These are phyloP conservation scores for Dolichopus griseipennis DNA, from an alignment of 2,888 invertebrate species.

Conservation along the genomic window DNA sequence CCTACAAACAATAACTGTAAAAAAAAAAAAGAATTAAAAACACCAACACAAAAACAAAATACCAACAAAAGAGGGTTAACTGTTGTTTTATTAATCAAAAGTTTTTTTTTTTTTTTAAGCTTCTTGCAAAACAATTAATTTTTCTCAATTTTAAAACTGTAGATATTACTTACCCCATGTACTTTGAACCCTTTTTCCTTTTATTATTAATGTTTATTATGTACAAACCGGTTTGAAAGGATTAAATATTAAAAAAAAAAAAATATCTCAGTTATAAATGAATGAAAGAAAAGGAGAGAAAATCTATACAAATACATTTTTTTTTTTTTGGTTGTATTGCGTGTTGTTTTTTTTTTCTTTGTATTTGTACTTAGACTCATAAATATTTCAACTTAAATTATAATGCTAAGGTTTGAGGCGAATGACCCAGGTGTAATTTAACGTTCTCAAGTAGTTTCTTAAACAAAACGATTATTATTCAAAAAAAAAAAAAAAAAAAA, in stretches of 20 bases:
- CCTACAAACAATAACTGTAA: no score
- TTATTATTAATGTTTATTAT: background rate
- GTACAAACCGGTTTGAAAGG: background rate
- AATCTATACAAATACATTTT: no score
- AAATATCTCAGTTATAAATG: background rate
- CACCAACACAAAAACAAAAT: no score
- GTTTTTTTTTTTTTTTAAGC: background rate
- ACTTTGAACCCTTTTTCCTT: background rate
- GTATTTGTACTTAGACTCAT: background rate
- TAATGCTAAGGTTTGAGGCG: background rate
- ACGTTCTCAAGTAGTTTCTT: conserved; percentile 7
- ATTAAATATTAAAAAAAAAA: background rate
- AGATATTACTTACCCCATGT: background rate
- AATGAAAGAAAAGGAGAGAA: background rate
- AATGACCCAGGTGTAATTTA: conserved; percentile 11
- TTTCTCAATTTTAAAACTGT: background rate
- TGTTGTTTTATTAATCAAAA: background rate
- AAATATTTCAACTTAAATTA: background rate
- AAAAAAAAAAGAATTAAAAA: no score
- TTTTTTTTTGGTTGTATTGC: no score
- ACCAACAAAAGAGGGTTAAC: background rate
- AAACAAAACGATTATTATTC: conserved; percentile 8
- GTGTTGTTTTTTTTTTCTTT: background rate
- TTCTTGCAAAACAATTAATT: conserved; percentile 1
- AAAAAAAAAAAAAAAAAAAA: background rate